Conservation (phyloP, 2,113 vertebrate species). For the Pica pica region DNA sequence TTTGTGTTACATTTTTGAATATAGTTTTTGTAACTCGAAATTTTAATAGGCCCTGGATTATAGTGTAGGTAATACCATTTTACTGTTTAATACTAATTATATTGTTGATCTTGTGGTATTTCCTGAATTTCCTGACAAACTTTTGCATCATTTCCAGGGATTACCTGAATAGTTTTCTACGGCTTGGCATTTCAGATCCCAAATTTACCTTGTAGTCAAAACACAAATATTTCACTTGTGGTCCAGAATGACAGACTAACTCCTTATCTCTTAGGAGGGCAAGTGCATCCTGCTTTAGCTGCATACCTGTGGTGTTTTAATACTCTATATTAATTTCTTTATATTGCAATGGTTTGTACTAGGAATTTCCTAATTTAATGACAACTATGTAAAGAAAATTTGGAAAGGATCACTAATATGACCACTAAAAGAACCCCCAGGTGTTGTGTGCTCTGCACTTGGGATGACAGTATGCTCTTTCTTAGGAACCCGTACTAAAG, state of each 20-base stretch:
- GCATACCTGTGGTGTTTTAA: background rate
- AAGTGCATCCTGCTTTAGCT: background rate
- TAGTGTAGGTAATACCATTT: background rate
- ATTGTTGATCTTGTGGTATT: background rate
- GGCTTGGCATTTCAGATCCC: background rate
- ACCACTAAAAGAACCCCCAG: background rate
- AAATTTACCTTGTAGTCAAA: background rate
- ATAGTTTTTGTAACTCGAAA: background rate
- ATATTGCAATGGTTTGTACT: background rate
- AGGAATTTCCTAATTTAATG: background rate
- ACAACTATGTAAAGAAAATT: background rate
- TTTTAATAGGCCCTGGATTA: background rate
- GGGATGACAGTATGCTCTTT: background rate
- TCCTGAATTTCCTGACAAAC: background rate
- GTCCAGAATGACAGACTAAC: background rate
- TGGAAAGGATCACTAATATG: background rate
- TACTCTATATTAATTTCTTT: background rate
- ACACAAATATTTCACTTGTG: background rate
- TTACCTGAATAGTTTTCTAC: background rate
- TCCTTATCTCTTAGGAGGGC: background rate
- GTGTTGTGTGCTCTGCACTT: background rate
- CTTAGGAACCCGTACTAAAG: background rate
- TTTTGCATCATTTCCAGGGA: background rate
- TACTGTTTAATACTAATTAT: background rate
- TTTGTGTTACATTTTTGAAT: background rate